Evolutionary conservation across 2,888 invertebrate genomes (phyloP), one percentile per base, ranked within the genome.

Genomic region (Drosophila eohydei): DNA sequence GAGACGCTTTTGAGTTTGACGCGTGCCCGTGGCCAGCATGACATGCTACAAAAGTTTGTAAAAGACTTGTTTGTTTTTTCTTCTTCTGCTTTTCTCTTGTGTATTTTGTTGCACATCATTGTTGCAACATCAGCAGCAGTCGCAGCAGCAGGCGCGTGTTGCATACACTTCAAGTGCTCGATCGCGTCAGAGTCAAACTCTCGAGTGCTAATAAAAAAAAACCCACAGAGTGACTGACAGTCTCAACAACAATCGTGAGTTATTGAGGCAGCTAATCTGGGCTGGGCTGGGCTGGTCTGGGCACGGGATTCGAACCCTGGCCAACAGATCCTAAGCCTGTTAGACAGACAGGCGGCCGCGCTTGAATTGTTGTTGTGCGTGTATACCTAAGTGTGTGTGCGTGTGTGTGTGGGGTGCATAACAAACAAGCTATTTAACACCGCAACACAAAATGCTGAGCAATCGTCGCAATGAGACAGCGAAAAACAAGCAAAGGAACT

Each of bases 371-470:
- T 41, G 50, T 36, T 43, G 50, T 57, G 54, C 38, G 50, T 54
- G 38, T 57, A 36, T 48, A 16, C 14, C 30, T 34, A 16, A 40
- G 30, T 30, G 40, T 63, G 40, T 58, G 44, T 26, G 40, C 55
- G 44, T 54, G 40, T 65, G 46, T 71, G 68, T 74, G 74, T 88
- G 78, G 81, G 85, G 80, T 81, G 83, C 62, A 78, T 81, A 84
- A 89, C 88, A 86, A 86, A 86, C 88, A 86, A 89, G 90, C 90
- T 88, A 89, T 89, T 88, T 89, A 88, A 88, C 90, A 89, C 89
- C 85, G 69, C 70, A 70, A 64, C 54, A 70, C 50, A 79, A 79
- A 88, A 64, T 74, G 84, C 84, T 84, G 84, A 84, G 89, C 89
- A 71, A 81, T 78, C 72, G 70, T 52, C 55, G 55, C 83, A 76